Evolutionary conservation across 2,888 invertebrate species (phyloP).

Genomic region (Eustalomyia histrio): DNA sequence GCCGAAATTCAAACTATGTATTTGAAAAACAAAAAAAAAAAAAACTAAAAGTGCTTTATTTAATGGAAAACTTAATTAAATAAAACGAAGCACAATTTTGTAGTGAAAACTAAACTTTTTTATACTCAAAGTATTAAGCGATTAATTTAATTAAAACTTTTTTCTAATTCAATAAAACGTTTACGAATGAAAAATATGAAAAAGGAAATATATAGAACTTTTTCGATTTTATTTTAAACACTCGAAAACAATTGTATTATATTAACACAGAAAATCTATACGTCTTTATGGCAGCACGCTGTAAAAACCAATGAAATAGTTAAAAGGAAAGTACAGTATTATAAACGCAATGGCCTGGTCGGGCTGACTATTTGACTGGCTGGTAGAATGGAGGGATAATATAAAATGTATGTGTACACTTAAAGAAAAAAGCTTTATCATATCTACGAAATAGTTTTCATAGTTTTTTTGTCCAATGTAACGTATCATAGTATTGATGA

Average conservation of each 20-base stretch:
- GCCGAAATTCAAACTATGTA: background rate
- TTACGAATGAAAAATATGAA: background rate
- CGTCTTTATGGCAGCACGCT: slow-evolving; percentile 60
- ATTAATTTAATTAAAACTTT: slow-evolving; percentile 58
- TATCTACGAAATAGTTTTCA: no score
- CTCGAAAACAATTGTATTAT: slow-evolving; percentile 16
- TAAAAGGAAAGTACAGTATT: slow-evolving; percentile 53
- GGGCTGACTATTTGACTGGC: slow-evolving; percentile 3
- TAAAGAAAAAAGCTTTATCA: no score
- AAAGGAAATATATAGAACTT: background rate
- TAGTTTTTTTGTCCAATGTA: no score
- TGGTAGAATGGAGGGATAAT: slow-evolving; percentile 4
- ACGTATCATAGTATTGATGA: no score
- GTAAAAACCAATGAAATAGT: slow-evolving; percentile 61
- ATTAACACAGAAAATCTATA: slow-evolving; percentile 18
- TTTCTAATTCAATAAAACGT: slow-evolving; percentile 9
- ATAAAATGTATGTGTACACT: slow-evolving; percentile 1
- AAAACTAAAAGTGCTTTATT: slow-evolving; percentile 1
- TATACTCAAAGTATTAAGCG: slow-evolving; percentile 2
- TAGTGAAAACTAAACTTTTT: slow-evolving; percentile 13
- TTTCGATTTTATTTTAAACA: slow-evolving; percentile 41
- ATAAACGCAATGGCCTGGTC: slow-evolving; percentile 56
- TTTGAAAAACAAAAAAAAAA: background rate
- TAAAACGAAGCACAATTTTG: slow-evolving; percentile 29
- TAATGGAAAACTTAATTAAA: slow-evolving; percentile 44